phyloP scores from a whole-genome alignment of 1,140 invertebrate genomes.

The Polypedilum vanderplanki region DNA sequence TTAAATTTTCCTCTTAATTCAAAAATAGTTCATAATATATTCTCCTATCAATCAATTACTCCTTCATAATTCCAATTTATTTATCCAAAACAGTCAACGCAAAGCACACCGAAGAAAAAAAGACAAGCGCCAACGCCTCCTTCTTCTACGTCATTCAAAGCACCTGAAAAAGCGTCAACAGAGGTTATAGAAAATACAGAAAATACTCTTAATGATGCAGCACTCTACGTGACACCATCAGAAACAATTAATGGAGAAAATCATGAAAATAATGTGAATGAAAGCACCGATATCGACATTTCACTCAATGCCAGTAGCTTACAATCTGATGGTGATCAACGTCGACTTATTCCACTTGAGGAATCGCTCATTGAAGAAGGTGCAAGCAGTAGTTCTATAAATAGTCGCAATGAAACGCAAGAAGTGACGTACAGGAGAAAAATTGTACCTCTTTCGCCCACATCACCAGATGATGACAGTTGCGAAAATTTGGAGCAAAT shows the following conservation, averaged over 20 bases:
- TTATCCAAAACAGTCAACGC: slow-evolving; percentile 36
- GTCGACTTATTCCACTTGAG: slow-evolving; percentile 37
- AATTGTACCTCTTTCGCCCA: slow-evolving; percentile 32
- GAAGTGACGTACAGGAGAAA: slow-evolving; percentile 37
- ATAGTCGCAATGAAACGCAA: slow-evolving; percentile 32
- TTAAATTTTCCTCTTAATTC: too few species aligned
- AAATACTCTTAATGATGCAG: neutral
- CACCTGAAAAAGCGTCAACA: slow-evolving; percentile 28
- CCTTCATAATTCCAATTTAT: neutral
- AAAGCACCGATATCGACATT: neutral
- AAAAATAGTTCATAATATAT: too few species aligned
- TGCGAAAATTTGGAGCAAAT: slow-evolving; percentile 44
- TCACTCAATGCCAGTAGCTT: neutral
- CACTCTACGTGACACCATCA: neutral
- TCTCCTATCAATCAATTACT: neutral
- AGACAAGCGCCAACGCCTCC: slow-evolving; percentile 63
- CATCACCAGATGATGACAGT: slow-evolving; percentile 32
- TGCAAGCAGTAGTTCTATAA: neutral
- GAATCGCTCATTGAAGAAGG: slow-evolving; percentile 33
- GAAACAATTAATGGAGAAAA: neutral
- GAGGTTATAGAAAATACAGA: slow-evolving; percentile 31
- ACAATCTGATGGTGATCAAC: neutral
- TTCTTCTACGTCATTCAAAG: slow-evolving; percentile 26
- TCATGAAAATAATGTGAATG: neutral
- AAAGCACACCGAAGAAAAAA: slow-evolving; percentile 51